Conservation (phyloP, 2,797 vertebrate genomes). For the Ibycter americanus region DNA sequence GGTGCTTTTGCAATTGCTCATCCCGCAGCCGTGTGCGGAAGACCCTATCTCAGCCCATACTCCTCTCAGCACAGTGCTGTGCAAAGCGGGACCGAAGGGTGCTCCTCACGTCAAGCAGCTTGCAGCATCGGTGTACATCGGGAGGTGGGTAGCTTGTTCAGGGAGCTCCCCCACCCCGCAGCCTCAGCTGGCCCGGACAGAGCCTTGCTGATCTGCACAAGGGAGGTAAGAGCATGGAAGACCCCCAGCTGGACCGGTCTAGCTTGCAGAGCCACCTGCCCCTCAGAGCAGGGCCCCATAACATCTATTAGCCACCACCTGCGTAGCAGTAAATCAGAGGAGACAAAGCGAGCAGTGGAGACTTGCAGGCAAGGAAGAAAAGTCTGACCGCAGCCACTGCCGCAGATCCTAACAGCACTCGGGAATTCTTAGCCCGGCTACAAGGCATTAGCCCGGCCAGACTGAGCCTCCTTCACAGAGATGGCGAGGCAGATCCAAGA, state of each 20-base stretch:
- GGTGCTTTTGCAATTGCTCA: background rate
- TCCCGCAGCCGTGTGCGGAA: background rate
- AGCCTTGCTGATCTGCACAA: background rate
- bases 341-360: background rate
- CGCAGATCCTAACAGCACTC: background rate
- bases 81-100: background rate
- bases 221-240: background rate
- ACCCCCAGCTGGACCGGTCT: background rate
- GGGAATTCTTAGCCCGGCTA: background rate
- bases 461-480: background rate
- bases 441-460: background rate
- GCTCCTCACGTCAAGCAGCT: background rate
- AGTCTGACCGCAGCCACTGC: rapidly evolving
- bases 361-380: background rate
- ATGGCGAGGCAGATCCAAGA: background rate
- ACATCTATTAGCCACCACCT: background rate
- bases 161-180: background rate
- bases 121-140: rapidly evolving
- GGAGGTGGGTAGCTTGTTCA: background rate
- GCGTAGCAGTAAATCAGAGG: background rate
- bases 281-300: background rate
- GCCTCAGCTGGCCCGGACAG: background rate
- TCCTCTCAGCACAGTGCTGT: background rate
- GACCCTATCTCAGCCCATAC: background rate
- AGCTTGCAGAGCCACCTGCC: background rate